These are phyloP conservation scores for Polia nebulosa DNA, from an alignment of 2,888 invertebrate species.

Conservation along the genomic window DNA sequence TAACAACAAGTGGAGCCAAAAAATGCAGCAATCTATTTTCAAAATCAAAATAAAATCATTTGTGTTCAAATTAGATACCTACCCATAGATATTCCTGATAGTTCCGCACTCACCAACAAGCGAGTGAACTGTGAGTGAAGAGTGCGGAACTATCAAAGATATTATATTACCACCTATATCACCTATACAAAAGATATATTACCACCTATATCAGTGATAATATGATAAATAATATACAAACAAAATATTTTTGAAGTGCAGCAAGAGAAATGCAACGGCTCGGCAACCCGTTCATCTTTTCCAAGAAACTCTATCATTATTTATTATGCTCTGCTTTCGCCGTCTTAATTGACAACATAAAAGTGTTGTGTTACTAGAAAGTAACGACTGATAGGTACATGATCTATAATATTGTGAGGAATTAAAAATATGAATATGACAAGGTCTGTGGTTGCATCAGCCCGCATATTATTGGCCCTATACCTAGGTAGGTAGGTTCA, in stretches of 20 bases:
- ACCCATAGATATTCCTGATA: background rate
- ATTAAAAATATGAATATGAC: slow-evolving; percentile 13
- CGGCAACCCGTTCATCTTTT: slow-evolving; percentile 1
- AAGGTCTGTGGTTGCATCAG: slow-evolving; percentile 34
- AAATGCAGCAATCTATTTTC: slow-evolving; percentile 4
- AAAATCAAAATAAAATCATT: slow-evolving; percentile 4
- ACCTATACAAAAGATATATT: too few relatives aligned
- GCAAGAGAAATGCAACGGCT: background rate
- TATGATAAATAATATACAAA: too few relatives aligned
- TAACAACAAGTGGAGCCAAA: background rate
- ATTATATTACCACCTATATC: too few relatives aligned
- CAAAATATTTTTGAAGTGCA: background rate
- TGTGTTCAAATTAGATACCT: background rate
- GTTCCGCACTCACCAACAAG: background rate
- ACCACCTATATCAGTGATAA: too few relatives aligned
- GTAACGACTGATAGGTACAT: slow-evolving; percentile 16
- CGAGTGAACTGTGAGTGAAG: too few relatives aligned
- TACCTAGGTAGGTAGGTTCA: slow-evolving; percentile 5
- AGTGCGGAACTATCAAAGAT: too few relatives aligned
- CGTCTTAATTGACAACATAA: slow-evolving; percentile 2
- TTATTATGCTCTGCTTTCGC: slow-evolving; percentile 15
- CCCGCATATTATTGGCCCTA: slow-evolving; percentile 16
- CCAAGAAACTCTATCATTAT: slow-evolving; percentile 4
- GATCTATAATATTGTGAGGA: background rate
- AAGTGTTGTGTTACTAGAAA: slow-evolving; percentile 21